Evolutionary conservation across 2,797 vertebrate genomes (phyloP).

Genomic region (Typhlichthys subterraneus): DNA sequence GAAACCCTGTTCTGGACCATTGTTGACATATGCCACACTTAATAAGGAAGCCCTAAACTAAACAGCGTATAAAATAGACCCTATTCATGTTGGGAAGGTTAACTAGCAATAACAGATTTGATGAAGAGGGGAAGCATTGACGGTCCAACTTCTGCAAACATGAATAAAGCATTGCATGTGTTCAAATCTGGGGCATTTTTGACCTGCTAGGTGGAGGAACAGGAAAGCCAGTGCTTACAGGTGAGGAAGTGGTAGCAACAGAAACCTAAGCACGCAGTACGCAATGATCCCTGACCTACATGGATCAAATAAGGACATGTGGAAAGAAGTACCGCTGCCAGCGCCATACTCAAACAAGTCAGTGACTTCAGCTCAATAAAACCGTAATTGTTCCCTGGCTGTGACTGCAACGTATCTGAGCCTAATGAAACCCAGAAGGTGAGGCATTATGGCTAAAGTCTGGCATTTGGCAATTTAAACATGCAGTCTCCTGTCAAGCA

Average conservation of each 20-base stretch:
- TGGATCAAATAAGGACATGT: slow-evolving; percentile 68
- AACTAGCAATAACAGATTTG: slow-evolving; percentile 7
- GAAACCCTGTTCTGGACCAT: neutral
- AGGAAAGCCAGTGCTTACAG: slow-evolving; percentile 48
- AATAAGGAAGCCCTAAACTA: slow-evolving; percentile 17
- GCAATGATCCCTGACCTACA: slow-evolving; percentile 27
- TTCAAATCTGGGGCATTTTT: slow-evolving; percentile 10
- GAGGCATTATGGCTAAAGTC: slow-evolving; percentile 49
- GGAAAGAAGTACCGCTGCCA: slow-evolving; percentile 29
- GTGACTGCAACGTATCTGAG: slow-evolving; percentile 65
- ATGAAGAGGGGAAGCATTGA: slow-evolving; percentile 29
- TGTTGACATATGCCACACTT: slow-evolving; percentile 2
- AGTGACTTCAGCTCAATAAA: slow-evolving; percentile 74
- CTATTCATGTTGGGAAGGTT: slow-evolving; percentile 16
- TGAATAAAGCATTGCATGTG: slow-evolving; percentile 24
- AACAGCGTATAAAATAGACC: slow-evolving; percentile 20
- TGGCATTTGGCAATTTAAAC: slow-evolving; percentile 47
- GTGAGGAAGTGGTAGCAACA: slow-evolving; percentile 44
- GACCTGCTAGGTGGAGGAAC: slow-evolving; percentile 4
- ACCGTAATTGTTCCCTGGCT: slow-evolving; percentile 66
- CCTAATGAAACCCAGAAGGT: slow-evolving; percentile 72
- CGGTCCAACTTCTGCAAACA: slow-evolving; percentile 29
- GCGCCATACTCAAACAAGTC: slow-evolving; percentile 54
- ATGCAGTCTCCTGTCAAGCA: slow-evolving; percentile 28
- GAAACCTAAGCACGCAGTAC: slow-evolving; percentile 28